Evolutionary conservation across 2,113 vertebrate species (phyloP), one percentile per base, ranked within the genome.

Genomic region (Dendropsophus ebraccatus): DNA sequence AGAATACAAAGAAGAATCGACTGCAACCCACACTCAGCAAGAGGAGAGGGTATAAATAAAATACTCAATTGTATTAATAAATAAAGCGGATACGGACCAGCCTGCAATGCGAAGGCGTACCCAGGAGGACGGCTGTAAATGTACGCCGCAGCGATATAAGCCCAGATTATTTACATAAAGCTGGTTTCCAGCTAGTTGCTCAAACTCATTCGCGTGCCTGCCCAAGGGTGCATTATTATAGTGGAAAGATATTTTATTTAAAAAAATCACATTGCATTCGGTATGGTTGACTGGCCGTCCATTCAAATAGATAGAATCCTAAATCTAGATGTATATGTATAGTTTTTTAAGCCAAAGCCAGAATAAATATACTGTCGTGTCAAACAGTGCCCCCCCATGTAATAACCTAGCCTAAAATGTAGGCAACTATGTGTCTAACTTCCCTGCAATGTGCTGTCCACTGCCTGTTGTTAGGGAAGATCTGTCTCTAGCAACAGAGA

Each of bases 1-100:
- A 65, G 49, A 62, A 76, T 72, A 80, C 62, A 80, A 70, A 45
- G 6, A 21, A 19, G 35, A 72, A 79, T 13, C 81, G 76, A 70
- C 49, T 45, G 47, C 65, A 41, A n/a, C 21, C 32, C 60, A 13
- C 49, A 54, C 32, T 60, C 76, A 47, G 47, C 45, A 25, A 23
- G 75, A 80, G 60, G 45, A 52, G 52, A 69, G 60, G 30, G 37
- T 62, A 70, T 72, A 72, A 69, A 70, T 60, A 72, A 69, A 80
- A 81, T 14, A 86, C 35, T 45, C 12, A 32, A 45, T 84, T 84
- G 50, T 76, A 65, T 84, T 76, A 75, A 75, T 83, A 85, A 78
- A 65, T 70, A 86, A 86, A 54, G 49, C 10, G 49, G 14, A 25
- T 11, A 32, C 41, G 62, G 32, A 62, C 76, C 62, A 79, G 49